phyloP scores from a whole-genome alignment of 2,888 invertebrate species.

The Lepidochitona cinerea region DNA sequence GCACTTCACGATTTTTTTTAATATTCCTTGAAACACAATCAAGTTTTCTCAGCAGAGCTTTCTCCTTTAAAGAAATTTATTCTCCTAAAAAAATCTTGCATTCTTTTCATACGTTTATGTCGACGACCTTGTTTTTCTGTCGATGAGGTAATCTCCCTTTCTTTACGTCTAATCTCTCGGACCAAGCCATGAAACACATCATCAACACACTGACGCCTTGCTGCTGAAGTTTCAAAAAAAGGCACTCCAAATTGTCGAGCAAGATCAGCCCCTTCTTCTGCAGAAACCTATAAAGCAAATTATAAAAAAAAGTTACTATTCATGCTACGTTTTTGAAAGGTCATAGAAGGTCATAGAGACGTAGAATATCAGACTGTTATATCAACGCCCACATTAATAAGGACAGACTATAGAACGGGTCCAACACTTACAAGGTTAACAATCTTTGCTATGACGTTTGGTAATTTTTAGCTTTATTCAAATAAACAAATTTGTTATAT shows the following conservation, averaged over 20 bases:
- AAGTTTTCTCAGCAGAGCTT: background rate
- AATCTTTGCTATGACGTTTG: no score
- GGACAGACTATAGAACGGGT: no score
- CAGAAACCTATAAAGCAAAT: slow-evolving; percentile 80
- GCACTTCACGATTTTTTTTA: no score
- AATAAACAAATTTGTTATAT: no score
- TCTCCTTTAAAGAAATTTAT: slow-evolving; percentile 38
- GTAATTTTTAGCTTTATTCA: no score
- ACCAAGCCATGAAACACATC: slow-evolving; percentile 93
- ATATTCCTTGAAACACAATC: background rate
- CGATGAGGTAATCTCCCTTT: slow-evolving; percentile 42
- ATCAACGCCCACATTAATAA: no score
- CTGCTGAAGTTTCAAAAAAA: slow-evolving; percentile 93
- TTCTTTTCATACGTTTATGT: slow-evolving; percentile 37
- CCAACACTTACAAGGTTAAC: no score
- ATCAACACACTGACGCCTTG: slow-evolving; percentile 88
- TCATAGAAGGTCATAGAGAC: no score
- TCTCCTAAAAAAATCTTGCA: slow-evolving; percentile 41
- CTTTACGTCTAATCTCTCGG: slow-evolving; percentile 80
- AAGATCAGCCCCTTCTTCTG: slow-evolving; percentile 86
- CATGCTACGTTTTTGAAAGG: no score
- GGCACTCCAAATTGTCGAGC: slow-evolving; percentile 90
- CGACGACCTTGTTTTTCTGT: slow-evolving; percentile 43
- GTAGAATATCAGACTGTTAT: no score
- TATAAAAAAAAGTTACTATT: no score